Percentiles rank a stretch among this genome's conserved stretches.
phyloP scores from a whole-genome alignment of 2,797 vertebrate genomes.

The Malacoraja senta region DNA sequence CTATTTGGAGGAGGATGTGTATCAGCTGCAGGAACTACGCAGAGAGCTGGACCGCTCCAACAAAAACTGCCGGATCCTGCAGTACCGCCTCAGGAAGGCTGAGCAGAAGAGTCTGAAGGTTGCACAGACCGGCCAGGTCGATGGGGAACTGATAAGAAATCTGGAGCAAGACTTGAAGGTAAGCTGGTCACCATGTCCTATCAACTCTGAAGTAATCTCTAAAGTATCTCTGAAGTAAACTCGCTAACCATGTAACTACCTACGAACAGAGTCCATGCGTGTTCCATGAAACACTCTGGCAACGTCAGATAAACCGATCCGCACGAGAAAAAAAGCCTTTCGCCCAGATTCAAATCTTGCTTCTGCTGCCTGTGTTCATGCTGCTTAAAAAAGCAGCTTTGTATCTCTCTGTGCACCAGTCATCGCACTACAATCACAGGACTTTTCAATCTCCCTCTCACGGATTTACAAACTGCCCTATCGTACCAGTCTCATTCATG shows the following conservation, averaged over 20 bases:
- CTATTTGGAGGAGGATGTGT: slow-evolving; percentile 96
- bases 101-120: slow-evolving; percentile 94
- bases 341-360: neutral
- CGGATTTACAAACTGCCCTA: neutral
- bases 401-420: neutral
- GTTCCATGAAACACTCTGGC: neutral
- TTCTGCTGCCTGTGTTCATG: neutral
- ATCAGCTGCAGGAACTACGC: slow-evolving; percentile 94
- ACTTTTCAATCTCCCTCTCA: neutral
- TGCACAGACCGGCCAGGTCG: slow-evolving; percentile 91
- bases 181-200: neutral
- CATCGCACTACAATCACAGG: neutral
- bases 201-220: neutral
- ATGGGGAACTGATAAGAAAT: slow-evolving; percentile 84
- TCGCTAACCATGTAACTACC: neutral
- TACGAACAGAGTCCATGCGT: neutral
- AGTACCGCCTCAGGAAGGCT: slow-evolving; percentile 92
- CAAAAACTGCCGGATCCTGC: slow-evolving; percentile 95
- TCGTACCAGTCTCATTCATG: neutral
- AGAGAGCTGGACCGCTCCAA: slow-evolving; percentile 91
- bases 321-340: neutral
- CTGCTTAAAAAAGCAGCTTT: neutral
- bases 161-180: slow-evolving; percentile 98
- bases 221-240: too few relatives aligned
- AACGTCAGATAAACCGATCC: neutral